Evolutionary conservation across 1,140 invertebrate genomes (phyloP).

Genomic region (Elymnias hypermnestra): DNA sequence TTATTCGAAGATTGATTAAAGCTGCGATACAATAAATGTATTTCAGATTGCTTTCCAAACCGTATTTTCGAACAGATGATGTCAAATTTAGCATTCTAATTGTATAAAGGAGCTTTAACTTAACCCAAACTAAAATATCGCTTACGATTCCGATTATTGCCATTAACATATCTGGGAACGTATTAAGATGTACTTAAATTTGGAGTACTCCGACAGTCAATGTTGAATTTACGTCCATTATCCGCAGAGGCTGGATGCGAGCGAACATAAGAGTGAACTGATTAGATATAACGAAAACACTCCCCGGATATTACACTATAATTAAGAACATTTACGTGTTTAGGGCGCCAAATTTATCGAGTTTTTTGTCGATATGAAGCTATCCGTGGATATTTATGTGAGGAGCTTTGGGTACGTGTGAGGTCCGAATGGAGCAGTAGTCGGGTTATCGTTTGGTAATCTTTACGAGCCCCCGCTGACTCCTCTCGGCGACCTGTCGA

Average conservation of each 20-base stretch:
- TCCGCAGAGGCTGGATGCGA: slow-evolving; percentile 36
- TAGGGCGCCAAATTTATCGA: slow-evolving; percentile 73
- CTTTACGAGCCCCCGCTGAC: slow-evolving; percentile 63
- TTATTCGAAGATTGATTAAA: too few species aligned
- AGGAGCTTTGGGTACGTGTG: slow-evolving; percentile 53
- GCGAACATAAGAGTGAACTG: slow-evolving; percentile 57
- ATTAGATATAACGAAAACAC: slow-evolving; percentile 63
- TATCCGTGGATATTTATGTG: slow-evolving; percentile 65
- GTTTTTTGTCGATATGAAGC: slow-evolving; percentile 70
- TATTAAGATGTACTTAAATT: slow-evolving; percentile 38
- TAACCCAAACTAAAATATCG: slow-evolving; percentile 25
- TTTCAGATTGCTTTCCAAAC: too few species aligned
- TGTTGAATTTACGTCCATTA: slow-evolving; percentile 48
- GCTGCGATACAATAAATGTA: too few species aligned
- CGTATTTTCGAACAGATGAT: too few species aligned
- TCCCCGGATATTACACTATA: slow-evolving; percentile 67
- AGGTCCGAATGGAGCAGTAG: slow-evolving; percentile 62
- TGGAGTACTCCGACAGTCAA: slow-evolving; percentile 45
- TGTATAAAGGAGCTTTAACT: neutral
- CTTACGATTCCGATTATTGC: slow-evolving; percentile 29
- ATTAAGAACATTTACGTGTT: slow-evolving; percentile 74
- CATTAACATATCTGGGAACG: slow-evolving; percentile 39
- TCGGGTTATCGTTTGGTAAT: slow-evolving; percentile 69
- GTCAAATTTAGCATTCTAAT: neutral
- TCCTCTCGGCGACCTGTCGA: slow-evolving; percentile 62